A percentile compares a stretch with the other conserved stretches of the same genome.
phyloP scores from a whole-genome alignment of 2,113 vertebrate species.

The Murina feae region DNA sequence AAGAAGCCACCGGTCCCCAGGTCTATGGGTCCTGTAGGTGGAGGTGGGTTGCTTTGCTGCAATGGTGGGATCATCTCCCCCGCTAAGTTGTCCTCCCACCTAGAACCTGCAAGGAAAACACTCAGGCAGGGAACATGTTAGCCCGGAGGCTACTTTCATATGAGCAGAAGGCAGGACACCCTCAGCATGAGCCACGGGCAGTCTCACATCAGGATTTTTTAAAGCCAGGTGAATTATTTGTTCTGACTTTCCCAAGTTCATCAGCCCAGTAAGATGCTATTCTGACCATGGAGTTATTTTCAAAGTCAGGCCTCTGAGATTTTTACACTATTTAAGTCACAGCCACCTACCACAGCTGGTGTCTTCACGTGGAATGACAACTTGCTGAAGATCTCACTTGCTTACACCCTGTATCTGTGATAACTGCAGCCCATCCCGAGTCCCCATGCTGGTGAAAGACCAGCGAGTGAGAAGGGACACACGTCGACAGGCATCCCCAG shows the following conservation, averaged over 20 bases:
- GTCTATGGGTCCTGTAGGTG: neutral
- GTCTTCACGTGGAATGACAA: neutral
- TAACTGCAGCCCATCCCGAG: neutral
- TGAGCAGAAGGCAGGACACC: neutral
- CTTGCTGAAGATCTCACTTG: neutral
- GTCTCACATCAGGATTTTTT: neutral
- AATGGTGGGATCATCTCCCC: neutral
- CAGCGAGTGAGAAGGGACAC: neutral
- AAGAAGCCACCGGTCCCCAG: conserved; percentile 31
- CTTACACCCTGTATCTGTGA: neutral
- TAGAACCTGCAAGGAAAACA: conserved; percentile 45
- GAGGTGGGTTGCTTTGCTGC: neutral
- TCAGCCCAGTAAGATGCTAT: neutral
- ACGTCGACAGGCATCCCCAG: neutral
- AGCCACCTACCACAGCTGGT: neutral
- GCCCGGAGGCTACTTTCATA: neutral
- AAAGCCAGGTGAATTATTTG: neutral
- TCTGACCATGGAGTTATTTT: conserved; percentile 3
- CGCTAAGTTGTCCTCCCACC: neutral
- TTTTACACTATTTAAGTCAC: neutral
- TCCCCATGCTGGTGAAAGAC: neutral
- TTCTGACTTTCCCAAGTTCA: conserved; percentile 28
- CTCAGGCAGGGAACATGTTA: neutral
- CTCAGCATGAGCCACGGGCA: neutral
- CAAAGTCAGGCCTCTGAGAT: neutral